These are phyloP conservation scores for Pitta sordida DNA, from an alignment of 2,113 vertebrate genomes.

Conservation along the genomic window DNA sequence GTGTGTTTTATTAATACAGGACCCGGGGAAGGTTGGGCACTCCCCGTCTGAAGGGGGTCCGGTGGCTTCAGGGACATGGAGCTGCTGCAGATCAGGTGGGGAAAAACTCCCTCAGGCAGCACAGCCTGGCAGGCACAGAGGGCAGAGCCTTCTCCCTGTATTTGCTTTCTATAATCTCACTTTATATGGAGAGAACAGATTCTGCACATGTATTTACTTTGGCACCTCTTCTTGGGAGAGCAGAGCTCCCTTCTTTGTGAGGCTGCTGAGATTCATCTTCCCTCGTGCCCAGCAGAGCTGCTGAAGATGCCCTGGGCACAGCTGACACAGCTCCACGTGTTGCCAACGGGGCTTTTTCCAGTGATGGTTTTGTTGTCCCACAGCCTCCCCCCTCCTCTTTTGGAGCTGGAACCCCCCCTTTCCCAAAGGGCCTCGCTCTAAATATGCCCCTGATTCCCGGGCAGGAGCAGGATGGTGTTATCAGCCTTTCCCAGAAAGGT, in stretches of 20 bases:
- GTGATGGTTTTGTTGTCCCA: background rate
- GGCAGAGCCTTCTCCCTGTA: background rate
- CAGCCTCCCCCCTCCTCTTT: background rate
- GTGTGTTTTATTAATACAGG: too few species aligned
- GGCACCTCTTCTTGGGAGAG: background rate
- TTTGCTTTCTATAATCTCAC: background rate
- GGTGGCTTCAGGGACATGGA: background rate
- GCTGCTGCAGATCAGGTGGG: background rate
- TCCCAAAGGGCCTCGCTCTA: background rate
- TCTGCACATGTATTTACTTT: background rate
- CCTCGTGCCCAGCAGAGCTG: background rate
- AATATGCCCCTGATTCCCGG: background rate
- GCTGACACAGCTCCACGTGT: background rate
- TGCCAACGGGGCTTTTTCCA: background rate
- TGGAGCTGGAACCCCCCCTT: background rate
- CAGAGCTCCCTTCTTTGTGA: background rate
- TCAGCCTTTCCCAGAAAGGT: constrained; percentile 54
- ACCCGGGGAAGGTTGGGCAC: accelerated
- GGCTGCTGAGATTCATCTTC: background rate
- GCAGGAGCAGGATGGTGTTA: background rate
- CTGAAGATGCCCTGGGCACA: background rate
- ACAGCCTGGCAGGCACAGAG: background rate
- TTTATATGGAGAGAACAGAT: background rate
- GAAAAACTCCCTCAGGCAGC: background rate
- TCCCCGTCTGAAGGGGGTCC: accelerated